Evolutionary conservation across 2,797 vertebrate genomes (phyloP), one percentile per base, ranked within the genome.

Genomic region (Sylvilagus floridanus): DNA sequence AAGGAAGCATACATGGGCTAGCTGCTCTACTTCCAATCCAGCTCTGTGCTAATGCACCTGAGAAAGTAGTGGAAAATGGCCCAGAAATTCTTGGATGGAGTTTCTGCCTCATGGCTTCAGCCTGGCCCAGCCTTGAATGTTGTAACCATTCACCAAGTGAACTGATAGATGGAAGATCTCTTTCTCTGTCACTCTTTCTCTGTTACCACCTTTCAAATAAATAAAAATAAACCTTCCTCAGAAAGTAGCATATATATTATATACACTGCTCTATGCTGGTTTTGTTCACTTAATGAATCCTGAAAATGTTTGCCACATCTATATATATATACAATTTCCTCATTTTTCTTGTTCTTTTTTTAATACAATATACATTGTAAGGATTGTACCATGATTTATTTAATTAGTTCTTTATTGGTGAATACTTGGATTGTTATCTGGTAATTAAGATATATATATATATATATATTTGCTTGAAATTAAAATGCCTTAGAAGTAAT

Each of bases 401-500:
- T 62, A 52, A 66, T 75, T 30, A 37, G n/a, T 60, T 83, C 65
- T 88, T 78, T 75, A 35, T 22, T 57, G 32, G n/a, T 42, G 22
- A 32, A 13, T 60, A 69, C 2, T 57, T 86, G 82, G 52, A 50
- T 71, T 54, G 12, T 68, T 87, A 52, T 65, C 73, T 82, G 73
- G 6, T 82, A 68, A 83, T 54, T 83, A 86, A 93, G 19, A 22
- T 68, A 82, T 14, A 4, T 37, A 35, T 35, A 4, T 37, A 35
- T 35, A 37, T 47, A 47, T 68, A 24, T 90, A n/a, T 84, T 50
- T 91, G 13, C 30, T n/a, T 82, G 30, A 62, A 35, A 42, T 47
- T 60, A 94, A 83, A 84, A 84, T 68, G 35, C n/a, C 54, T 79
- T 72, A 69, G 52, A 83, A 88, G 16, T 92, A 62, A 82, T 75